Percentiles rank a stretch among this genome's conserved stretches.
Conservation (phyloP, 2,888 invertebrate genomes). For the Pediacus dermestoides region DNA sequence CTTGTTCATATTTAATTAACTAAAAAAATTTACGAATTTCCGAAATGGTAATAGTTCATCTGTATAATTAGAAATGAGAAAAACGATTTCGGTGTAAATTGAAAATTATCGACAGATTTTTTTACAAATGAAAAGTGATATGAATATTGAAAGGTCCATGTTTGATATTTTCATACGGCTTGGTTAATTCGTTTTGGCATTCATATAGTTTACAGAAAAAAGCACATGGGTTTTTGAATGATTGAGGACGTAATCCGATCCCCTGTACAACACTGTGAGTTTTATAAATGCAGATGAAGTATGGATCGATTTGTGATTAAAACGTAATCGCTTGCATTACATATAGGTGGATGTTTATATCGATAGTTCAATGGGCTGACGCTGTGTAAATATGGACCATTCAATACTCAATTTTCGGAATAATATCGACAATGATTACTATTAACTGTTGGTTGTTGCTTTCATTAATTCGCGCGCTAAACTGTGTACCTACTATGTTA, state of each 20-base stretch:
- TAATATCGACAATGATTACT: not conserved
- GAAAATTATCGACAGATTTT: no score
- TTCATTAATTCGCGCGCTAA: no score
- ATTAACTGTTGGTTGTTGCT: not conserved
- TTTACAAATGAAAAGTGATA: no score
- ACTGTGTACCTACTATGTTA: no score
- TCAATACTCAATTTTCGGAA: not conserved
- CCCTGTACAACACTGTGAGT: constrained; percentile 3
- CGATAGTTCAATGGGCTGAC: constrained; percentile 3
- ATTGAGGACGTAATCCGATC: constrained; percentile 2
- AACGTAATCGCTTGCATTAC: constrained; percentile 10
- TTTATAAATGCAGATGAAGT: constrained; percentile 6
- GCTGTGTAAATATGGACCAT: constrained; percentile 9
- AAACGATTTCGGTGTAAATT: no score
- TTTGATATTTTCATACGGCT: not conserved
- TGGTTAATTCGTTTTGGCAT: constrained; percentile 1
- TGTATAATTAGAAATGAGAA: no score
- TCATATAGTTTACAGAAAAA: constrained; percentile 1
- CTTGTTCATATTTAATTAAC: no score
- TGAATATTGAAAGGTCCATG: not conserved
- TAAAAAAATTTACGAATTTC: no score
- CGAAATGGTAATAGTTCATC: no score
- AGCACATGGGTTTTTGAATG: not conserved
- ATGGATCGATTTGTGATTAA: constrained; percentile 13
- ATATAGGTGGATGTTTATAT: constrained; percentile 6